Base-by-base conservation (phyloP, 2,113 vertebrate species). In the Rhea pennata region DNA sequence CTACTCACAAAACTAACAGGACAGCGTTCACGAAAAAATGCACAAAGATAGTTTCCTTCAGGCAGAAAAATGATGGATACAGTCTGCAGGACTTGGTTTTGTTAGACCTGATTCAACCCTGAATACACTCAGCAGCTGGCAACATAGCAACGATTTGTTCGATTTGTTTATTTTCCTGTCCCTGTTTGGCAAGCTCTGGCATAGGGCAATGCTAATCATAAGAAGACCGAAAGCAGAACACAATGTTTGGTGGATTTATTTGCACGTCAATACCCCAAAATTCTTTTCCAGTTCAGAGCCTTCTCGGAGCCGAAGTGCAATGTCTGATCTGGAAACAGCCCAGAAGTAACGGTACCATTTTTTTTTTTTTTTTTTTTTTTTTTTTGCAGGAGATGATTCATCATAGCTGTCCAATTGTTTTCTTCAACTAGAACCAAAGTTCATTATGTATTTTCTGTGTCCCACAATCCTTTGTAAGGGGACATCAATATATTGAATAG, bases 381-480 rank as follows among this genome's bases (percentile, higher is more conserved):
- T 76, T 95, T 94, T 83, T 85, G 83, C 70, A 91, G 89, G 58
- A 66, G 42, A 64, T 42, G 54, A 96, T 92, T 95, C 54, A 96
- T 95, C 87, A 91, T 67, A 80, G 78, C 74, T 95, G 84, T 93
- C 78, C 74, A 79, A 73, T 61, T 92, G 56, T 84, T 93, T 94
- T 66, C 93, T 90, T 80, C 82, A 90, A 31, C 64, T 64, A 91
- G 85, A 90, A 91, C 40, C 54, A 82, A 90, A 95, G 92, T 95
- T 95, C 53, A 79, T 94, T 82, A 71, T 64, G 42, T 44, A 26
- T 64, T 93, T 85, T 94, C 87, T 74, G 51, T 62, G 44, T n/a
- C 74, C 74, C 71, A 82, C 39, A 89, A 58, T 22, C n/a, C 19
- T 92, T 93, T 87, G 44, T 76, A 66, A 84, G 50, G 58, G 40